Evolutionary conservation across 1,140 invertebrate species (phyloP).

Genomic region (Drosophila teissieri): DNA sequence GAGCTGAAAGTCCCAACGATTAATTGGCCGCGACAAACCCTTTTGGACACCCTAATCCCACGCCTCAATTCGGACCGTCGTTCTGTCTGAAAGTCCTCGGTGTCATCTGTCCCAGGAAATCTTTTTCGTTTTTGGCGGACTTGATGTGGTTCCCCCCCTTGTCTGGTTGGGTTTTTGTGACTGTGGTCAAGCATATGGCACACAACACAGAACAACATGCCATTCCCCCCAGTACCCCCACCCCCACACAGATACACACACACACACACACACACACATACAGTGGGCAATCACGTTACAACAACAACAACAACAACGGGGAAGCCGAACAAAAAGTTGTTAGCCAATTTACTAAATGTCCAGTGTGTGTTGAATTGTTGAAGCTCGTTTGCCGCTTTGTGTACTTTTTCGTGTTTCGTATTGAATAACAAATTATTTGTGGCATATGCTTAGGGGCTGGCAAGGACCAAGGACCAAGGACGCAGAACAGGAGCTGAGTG

Average conservation of each 20-base stretch:
- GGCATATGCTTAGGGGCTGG: slow-evolving; percentile 61
- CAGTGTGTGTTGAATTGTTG: slow-evolving; percentile 54
- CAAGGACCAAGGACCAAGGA: slow-evolving; percentile 26
- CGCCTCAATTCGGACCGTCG: slow-evolving; percentile 7
- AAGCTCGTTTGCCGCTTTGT: slow-evolving; percentile 75
- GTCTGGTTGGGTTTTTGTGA: slow-evolving; percentile 25
- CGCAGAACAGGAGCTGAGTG: slow-evolving; percentile 16
- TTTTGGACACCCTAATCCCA: slow-evolving; percentile 13
- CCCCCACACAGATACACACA: slow-evolving; percentile 9
- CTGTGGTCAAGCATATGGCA: slow-evolving; percentile 67
- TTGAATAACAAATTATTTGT: slow-evolving; percentile 81
- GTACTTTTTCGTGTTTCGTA: slow-evolving; percentile 75
- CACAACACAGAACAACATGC: slow-evolving; percentile 52
- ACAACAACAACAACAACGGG: slow-evolving; percentile 36
- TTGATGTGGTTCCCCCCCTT: background rate
- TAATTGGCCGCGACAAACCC: slow-evolving; percentile 15
- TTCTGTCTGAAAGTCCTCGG: slow-evolving; percentile 11
- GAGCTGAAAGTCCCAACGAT: slow-evolving; percentile 5
- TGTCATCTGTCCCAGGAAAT: slow-evolving; percentile 33
- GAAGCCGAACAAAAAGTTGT: slow-evolving; percentile 66
- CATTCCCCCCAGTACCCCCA: slow-evolving; percentile 3
- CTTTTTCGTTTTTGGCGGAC: slow-evolving; percentile 25
- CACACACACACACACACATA: slow-evolving; percentile 16
- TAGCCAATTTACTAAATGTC: slow-evolving; percentile 79
- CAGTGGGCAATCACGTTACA: slow-evolving; percentile 47